Conservation (phyloP, 2,113 vertebrate genomes). For the Spea multiplicata region DNA sequence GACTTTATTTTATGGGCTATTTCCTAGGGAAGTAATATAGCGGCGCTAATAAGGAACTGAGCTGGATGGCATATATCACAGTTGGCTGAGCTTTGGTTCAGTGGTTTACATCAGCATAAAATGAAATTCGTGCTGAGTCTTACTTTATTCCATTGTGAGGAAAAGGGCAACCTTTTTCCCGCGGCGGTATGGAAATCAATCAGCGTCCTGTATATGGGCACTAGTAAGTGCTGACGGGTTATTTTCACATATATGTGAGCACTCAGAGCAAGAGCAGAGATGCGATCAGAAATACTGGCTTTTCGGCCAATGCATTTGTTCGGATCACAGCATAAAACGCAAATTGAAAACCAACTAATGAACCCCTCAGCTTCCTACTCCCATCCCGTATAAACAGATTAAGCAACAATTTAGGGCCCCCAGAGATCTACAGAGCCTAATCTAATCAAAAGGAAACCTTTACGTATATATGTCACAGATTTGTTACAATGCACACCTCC, state of each 20-base stretch:
- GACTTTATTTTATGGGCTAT: background rate
- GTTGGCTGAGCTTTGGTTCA: background rate
- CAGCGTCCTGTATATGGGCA: background rate
- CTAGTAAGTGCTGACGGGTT: conserved; percentile 5
- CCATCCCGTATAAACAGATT: no score
- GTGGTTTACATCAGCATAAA: background rate
- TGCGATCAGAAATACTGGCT: background rate
- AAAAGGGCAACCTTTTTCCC: background rate
- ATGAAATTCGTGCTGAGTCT: conserved; percentile 7
- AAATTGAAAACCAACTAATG: no score
- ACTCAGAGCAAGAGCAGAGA: background rate
- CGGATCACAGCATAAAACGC: no score
- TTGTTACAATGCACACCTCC: no score
- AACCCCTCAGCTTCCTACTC: no score
- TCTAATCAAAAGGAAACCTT: no score
- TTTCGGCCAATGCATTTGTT: no score
- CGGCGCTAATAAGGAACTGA: background rate
- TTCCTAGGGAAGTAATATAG: background rate
- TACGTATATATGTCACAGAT: no score
- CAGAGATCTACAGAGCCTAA: no score
- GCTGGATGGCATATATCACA: conserved; percentile 3
- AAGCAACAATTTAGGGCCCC: no score
- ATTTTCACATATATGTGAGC: background rate
- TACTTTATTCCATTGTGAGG: conserved; percentile 17
- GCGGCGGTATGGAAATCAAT: conserved; percentile 31